Evolutionary conservation across 92 coral and sea anemone species (phyloP), one percentile per base, ranked within the genome.

Genomic region (Palythoa grandiflora): DNA sequence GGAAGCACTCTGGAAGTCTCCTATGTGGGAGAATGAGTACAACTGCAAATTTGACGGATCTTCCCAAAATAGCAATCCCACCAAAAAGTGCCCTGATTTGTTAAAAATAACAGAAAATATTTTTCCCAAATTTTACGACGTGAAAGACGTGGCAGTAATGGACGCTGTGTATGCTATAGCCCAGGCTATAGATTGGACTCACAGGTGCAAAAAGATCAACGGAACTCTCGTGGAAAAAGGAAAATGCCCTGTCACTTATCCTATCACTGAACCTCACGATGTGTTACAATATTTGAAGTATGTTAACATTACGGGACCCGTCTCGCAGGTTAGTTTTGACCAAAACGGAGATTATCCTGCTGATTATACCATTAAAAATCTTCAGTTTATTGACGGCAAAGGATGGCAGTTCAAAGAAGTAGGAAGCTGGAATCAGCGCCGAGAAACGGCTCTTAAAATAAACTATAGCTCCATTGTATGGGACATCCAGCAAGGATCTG

Each of bases 161-260:
- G 92, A 95, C 83, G 98, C 98, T 20, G 97, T 96, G 38, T 96
- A 91, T 59, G 98, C 98, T 10, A 88, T 96, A n/a, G 98, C 98
- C 65, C 96, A 95, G 90, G 99, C 97, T 21, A 75, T 96, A 74
- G 93, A 92, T 87, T 89, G 90, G 54, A 88, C 89, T 12, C 89
- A 80, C 44, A 80, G 63, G 78, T 95, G 98, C 61, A 47, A 86
- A 47, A 90, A 85, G n/a, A 85, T 89, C 9, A 21, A 85, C 44
- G 91, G 88, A 5, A 20, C 77, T 13, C 60, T 88, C 40, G n/a
- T n/a, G n/a, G 39, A 80, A 5, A 85, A 55, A 5, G 79, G 78
- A 3, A 79, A 51, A 20, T 95, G 98, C 78, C 91, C 98, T 5
- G 50, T 81, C 36, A 71, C 89, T 16, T 20, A 63, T 50, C 94